Evolutionary conservation across 2,888 invertebrate species (phyloP).

Genomic region (Lepidochrysops patricia): DNA sequence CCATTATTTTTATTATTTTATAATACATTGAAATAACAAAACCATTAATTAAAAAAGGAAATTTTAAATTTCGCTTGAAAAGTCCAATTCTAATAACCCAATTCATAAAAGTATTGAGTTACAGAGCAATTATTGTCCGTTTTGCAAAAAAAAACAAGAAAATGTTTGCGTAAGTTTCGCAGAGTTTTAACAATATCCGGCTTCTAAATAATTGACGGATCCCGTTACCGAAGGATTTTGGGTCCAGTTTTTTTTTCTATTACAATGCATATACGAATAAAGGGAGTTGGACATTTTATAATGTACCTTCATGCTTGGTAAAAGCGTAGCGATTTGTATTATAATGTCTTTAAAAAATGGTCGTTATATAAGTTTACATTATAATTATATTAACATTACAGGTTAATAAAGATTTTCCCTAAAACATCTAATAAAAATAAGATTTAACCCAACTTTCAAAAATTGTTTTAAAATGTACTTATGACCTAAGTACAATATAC

Average conservation of each 20-base stretch:
- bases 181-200: constrained; percentile 13
- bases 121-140: constrained; percentile 26
- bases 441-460: no score
- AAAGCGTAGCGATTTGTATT: background rate
- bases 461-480: no score
- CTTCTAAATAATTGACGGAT: constrained; percentile 35
- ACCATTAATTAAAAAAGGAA: no score
- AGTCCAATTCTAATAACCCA: background rate
- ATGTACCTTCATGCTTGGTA: background rate
- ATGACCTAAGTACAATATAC: no score
- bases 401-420: no score
- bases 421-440: no score
- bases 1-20: no score
- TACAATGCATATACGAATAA: constrained; percentile 8
- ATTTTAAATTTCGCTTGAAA: background rate
- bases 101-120: constrained; percentile 26
- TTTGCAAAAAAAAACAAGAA: constrained; percentile 20
- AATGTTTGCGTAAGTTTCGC: constrained; percentile 24
- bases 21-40: no score
- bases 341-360: no score
- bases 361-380: no score
- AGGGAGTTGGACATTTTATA: background rate
- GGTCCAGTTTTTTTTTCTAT: constrained; percentile 3
- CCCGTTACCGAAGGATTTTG: constrained; percentile 29
- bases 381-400: no score